Conservation (phyloP, 2,113 vertebrate genomes). For the Carassius gibelio region DNA sequence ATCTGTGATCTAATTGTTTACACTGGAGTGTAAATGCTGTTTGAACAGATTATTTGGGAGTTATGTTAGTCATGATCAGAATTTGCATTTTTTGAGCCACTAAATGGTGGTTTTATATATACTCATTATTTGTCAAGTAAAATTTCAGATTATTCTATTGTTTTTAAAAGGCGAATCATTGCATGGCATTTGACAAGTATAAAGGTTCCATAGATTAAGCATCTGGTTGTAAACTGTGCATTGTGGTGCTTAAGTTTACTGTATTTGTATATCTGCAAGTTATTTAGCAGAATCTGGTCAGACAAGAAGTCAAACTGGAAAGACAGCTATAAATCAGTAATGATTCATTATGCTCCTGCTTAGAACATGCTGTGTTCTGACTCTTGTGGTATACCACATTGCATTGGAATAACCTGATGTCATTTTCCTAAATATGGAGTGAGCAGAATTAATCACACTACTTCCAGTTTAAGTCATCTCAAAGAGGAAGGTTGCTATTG, state of each 20-base stretch:
- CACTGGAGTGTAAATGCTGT: background rate
- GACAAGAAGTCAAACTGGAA: conserved; percentile 16
- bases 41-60: background rate
- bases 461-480: background rate
- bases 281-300: background rate
- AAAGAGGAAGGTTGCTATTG: background rate
- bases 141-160: background rate
- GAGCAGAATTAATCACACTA: conserved; percentile 18
- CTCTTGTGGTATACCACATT: background rate
- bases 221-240: background rate
- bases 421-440: background rate
- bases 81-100: background rate
- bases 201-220: background rate
- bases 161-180: background rate
- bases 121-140: background rate
- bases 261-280: background rate
- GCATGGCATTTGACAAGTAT: background rate
- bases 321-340: background rate
- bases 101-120: background rate
- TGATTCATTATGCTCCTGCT: background rate
- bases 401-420: conserved; percentile 20
- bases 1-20: background rate
- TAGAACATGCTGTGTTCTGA: background rate
- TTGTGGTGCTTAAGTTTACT: background rate
- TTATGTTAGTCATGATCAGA: conserved; percentile 7